Evolutionary conservation across 2,888 invertebrate genomes (phyloP), one percentile per base, ranked within the genome.

Genomic region (Sialis fuliginosa): DNA sequence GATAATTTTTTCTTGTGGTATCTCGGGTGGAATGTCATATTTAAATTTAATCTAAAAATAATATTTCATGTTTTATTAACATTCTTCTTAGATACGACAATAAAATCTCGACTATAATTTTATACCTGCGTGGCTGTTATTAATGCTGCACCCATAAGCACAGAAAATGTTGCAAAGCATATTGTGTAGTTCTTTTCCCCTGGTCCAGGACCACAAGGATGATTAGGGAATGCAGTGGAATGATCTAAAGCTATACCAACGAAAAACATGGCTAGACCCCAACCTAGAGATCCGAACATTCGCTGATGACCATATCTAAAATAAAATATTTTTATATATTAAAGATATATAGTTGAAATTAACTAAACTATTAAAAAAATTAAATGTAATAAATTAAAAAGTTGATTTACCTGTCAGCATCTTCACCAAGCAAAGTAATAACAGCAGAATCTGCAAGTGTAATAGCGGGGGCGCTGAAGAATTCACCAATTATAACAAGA

Each of bases 231-330:
- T 1, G 92, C 84, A 13, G 93, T 93, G 48, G 95, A 93, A 64
- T 96, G 92, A 68, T 98, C 97, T 50, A 98, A 70, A 2, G 89
- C 92, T 56, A 93, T 91, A 49, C 91, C 92, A 49, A 98, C 93
- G 62, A 97, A 84, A 67, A 98, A 97, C 97, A 98, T 98, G 42
- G 97, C 88, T 55, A 97, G 70, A 32, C 93, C 97, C 97, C 97
- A 98, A 41, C 97, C 97, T 48, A 96, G 71, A 12, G 93, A 95
- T 2, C 95, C 95, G 61, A 95, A 97, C 91, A 98, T 95, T 54
- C 97, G 78, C 67, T 97, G 97, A 58, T 92, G 87, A 0, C 96
- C 96, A 63, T 97, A 91, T 55, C 84, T 71, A 53, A 4, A 54
- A 51, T 31, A 43, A 6, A 4, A 6, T 6, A 9, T 2, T 10